Conservation (phyloP, 2,797 vertebrate genomes). For the Falco concolor region DNA sequence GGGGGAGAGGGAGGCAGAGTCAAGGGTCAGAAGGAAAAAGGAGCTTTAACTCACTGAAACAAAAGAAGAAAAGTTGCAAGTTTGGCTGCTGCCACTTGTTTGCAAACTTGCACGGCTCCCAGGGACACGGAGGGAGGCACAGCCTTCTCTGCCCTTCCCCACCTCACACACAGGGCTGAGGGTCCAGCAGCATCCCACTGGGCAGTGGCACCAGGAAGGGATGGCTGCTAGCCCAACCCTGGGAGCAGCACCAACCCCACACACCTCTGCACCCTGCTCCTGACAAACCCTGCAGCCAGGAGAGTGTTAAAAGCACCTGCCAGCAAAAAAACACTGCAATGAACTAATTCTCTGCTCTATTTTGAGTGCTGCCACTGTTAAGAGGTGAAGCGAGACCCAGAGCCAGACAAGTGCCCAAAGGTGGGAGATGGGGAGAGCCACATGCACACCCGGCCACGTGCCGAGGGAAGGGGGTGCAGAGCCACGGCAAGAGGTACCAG, state of each 20-base stretch:
- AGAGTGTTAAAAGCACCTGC: neutral
- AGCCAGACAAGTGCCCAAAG: neutral
- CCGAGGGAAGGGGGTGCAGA: neutral
- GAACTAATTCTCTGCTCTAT: neutral
- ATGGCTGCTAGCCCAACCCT: fast-evolving
- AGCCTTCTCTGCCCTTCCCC: neutral
- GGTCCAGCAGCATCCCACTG: neutral
- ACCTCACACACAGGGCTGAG: neutral
- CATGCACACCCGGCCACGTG: neutral
- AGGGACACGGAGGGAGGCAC: neutral
- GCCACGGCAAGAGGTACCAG: fast-evolving
- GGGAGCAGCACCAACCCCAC: neutral
- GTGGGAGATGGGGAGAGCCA: neutral
- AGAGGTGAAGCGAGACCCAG: neutral
- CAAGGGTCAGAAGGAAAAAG: neutral
- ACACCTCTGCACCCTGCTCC: neutral
- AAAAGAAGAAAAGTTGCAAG: neutral
- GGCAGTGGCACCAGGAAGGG: neutral
- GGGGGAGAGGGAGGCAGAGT: neutral
- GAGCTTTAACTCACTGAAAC: neutral
- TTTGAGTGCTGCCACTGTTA: neutral
- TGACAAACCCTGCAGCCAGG: fast-evolving
- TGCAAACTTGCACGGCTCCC: neutral
- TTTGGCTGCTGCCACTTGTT: neutral
- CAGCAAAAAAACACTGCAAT: neutral